Conservation (phyloP, 2,888 invertebrate species). For the Chloromyia formosa region DNA sequence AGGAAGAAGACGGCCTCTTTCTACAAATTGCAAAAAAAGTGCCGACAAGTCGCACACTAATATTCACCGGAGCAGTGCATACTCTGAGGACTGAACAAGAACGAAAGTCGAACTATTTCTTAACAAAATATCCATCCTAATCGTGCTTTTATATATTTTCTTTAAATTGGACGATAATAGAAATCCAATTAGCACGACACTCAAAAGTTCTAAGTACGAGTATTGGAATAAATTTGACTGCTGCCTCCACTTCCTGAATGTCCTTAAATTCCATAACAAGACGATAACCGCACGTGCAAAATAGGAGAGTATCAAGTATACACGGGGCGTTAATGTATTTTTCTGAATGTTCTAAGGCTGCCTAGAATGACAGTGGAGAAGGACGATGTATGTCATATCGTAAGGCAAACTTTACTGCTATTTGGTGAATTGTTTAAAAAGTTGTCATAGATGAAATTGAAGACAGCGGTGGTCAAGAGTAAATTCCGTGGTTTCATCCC, state of each 20-base stretch:
- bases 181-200: slow-evolving; percentile 30
- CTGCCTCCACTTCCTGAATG: background rate
- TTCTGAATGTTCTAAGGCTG: background rate
- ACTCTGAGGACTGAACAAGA: slow-evolving; percentile 30
- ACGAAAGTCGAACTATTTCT: slow-evolving; percentile 18
- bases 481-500: too few relatives aligned
- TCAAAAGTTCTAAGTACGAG: background rate
- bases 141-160: slow-evolving; percentile 40
- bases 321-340: background rate
- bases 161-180: slow-evolving; percentile 24
- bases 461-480: too few relatives aligned
- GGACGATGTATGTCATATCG: too few relatives aligned
- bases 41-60: slow-evolving; percentile 25
- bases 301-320: background rate
- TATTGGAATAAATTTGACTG: background rate
- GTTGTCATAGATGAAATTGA: too few relatives aligned
- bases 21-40: slow-evolving; percentile 7
- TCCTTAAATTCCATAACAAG: too few relatives aligned
- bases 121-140: background rate
- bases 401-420: too few relatives aligned
- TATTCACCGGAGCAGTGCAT: slow-evolving; percentile 30
- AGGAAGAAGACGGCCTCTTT: slow-evolving; percentile 25
- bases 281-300: too few relatives aligned
- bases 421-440: too few relatives aligned
- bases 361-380: background rate